These are phyloP conservation scores for Halisarca cf. caerulea DNA, from an alignment of 37 sponge, comb jelly and placozoan genomes.

Conservation along the genomic window DNA sequence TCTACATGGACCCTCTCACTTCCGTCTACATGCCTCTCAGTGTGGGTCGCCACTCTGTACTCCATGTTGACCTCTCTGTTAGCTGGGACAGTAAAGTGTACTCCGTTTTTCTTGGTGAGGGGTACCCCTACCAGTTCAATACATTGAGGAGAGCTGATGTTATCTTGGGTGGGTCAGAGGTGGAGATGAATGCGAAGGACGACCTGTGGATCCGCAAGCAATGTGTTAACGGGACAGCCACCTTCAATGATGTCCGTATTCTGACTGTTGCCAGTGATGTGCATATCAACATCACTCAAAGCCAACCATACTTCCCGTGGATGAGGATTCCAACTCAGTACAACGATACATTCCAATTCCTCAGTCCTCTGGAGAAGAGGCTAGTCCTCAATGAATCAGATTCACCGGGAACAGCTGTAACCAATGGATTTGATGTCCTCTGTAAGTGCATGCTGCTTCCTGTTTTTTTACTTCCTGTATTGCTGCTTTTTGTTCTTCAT, in stretches of 20 bases:
- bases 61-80: constrained; percentile 49
- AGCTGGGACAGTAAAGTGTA: constrained; percentile 39
- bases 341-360: constrained; percentile 8
- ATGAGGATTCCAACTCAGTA: constrained; percentile 44
- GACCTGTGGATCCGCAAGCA: constrained; percentile 41
- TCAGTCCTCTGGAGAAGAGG: not conserved
- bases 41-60: constrained; percentile 49
- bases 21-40: constrained; percentile 28
- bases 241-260: constrained; percentile 49
- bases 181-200: constrained; percentile 36
- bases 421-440: constrained; percentile 46
- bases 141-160: not conserved
- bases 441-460: constrained; percentile 24
- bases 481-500: too few relatives aligned
- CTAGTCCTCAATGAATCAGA: not conserved
- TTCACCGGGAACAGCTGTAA: constrained; percentile 41
- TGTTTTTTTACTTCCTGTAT: not conserved
- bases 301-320: constrained; percentile 46
- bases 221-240: constrained; percentile 23
- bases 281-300: constrained; percentile 57
- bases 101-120: not conserved
- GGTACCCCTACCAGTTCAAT: constrained; percentile 17
- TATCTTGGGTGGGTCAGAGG: constrained; percentile 41
- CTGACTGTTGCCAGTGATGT: constrained; percentile 37
- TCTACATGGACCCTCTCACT: constrained; percentile 29